These are phyloP conservation scores for Parascotia fuliginaria DNA, from an alignment of 2,888 invertebrate species.

Conservation along the genomic window DNA sequence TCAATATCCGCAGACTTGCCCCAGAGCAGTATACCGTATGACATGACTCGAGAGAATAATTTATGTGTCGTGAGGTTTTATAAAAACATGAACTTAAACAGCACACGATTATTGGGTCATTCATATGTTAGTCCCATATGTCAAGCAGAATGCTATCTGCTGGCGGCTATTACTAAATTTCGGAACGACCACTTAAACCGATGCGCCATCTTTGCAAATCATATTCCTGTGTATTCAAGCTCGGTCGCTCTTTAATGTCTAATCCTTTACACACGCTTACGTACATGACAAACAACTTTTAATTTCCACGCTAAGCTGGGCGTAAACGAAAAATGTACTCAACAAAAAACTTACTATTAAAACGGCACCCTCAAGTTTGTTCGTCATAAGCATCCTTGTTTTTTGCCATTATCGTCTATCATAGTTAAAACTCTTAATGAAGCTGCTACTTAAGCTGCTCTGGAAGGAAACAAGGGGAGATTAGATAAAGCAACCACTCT, in stretches of 20 bases:
- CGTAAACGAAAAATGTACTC: constrained; percentile 1
- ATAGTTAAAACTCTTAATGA: constrained; percentile 54
- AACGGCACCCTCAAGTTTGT: constrained; percentile 5
- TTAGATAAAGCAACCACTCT: constrained; percentile 59
- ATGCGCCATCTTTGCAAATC: no score
- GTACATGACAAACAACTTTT: constrained; percentile 3
- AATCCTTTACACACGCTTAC: not conserved
- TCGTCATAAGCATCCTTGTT: constrained; percentile 44
- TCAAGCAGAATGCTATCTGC: no score
- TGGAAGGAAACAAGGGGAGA: constrained; percentile 67
- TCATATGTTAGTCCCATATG: no score
- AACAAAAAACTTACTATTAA: constrained; percentile 10
- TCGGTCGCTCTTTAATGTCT: not conserved
- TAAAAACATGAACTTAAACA: no score
- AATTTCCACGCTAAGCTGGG: constrained; percentile 6
- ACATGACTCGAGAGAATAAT: no score
- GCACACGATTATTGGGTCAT: no score
- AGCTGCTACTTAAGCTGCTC: constrained; percentile 55
- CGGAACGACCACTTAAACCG: no score
- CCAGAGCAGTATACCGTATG: no score
- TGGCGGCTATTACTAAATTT: no score
- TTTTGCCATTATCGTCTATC: constrained; percentile 54
- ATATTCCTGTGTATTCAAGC: no score
- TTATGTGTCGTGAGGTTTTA: no score
- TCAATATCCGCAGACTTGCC: no score